phyloP scores from a whole-genome alignment of 2,797 vertebrate species.

The Malacoctenus gilli region DNA sequence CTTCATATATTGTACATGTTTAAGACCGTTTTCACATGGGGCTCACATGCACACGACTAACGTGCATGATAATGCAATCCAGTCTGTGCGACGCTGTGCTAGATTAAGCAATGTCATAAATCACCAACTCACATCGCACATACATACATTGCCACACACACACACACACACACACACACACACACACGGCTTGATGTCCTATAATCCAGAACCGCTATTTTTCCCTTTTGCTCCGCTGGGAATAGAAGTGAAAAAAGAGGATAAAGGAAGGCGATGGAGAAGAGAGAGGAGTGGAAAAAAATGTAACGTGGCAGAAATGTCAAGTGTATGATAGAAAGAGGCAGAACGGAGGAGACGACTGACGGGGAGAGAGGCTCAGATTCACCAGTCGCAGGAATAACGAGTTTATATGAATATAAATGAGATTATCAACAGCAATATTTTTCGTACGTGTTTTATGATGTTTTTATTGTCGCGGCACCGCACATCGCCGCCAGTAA shows the following conservation, averaged over 20 bases:
- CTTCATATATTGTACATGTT: slow-evolving; percentile 14
- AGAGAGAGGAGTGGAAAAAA: slow-evolving; percentile 4
- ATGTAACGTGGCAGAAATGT: slow-evolving; percentile 1
- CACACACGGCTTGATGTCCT: slow-evolving; percentile 18
- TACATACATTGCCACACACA: slow-evolving; percentile 5
- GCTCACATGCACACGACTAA: not conserved
- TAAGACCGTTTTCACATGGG: slow-evolving; percentile 11
- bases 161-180: slow-evolving; percentile 7
- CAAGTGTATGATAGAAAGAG: not conserved
- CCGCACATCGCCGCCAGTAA: not conserved
- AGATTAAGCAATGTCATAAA: slow-evolving; percentile 35
- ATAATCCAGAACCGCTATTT: slow-evolving; percentile 31
- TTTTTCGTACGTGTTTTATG: no score
- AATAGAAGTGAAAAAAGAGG: not conserved
- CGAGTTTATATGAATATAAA: not conserved
- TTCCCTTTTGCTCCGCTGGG: not conserved
- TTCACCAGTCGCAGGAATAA: not conserved
- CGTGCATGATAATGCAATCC: slow-evolving; percentile 7
- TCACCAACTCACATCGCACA: slow-evolving; percentile 37
- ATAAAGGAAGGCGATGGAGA: slow-evolving; percentile 4
- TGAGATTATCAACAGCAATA: no score
- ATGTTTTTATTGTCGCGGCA: no score
- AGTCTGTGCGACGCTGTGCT: slow-evolving; percentile 9
- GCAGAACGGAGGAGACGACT: not conserved
- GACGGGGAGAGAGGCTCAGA: not conserved